Base-by-base conservation (phyloP, 2,888 invertebrate genomes). In the Plebejus anna region DNA sequence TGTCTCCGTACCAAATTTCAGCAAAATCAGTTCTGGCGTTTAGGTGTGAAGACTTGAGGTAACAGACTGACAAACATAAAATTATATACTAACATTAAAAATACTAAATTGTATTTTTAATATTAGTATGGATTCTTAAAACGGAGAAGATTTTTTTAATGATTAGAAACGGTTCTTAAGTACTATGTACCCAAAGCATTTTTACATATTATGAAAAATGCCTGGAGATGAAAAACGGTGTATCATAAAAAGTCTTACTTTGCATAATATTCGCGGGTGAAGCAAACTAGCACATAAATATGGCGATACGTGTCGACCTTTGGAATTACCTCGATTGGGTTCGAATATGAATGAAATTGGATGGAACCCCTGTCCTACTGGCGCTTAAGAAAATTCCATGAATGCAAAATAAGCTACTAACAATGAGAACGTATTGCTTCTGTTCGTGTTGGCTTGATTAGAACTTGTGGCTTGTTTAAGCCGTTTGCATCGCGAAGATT, bases 271-370 rank as follows among this genome's bases (percentile, higher is more conserved):
- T 75, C 59, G 61, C 28, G 6, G 70, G 42, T 55, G 47, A 57
- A 16, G 16, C 16, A 4, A 77, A 73, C 47, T 77, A 51, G 76
- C 76, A 76, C 76, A 78, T 76, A 76, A 57, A 75, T 77, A 75
- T 75, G 47, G 42, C 57, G 78, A 80, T 79, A 83, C 82, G 83
- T 83, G 83, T 83, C 83, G 90, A 87, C 88, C 90, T 90, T 87
- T 89, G 86, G 85, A 90, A 91, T 91, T 90, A 90, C 91, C 86
- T 86, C 82, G 87, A 92, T 91, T 89, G 91, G 86, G 85, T 88
- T 88, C 87, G 87, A 90, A 91, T 92, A 92, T 92, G 90, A 90
- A 92, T 91, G 87, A 89, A 90, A 91, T 91, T 89, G 90, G 90
- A 88, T 88, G 89, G 88, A 85, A 87, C 86, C 83, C 86, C 84